Percentiles rank a stretch among this genome's conserved stretches.
Conservation (phyloP, 2,888 invertebrate genomes). For the Perizoma flavofasciatum region DNA sequence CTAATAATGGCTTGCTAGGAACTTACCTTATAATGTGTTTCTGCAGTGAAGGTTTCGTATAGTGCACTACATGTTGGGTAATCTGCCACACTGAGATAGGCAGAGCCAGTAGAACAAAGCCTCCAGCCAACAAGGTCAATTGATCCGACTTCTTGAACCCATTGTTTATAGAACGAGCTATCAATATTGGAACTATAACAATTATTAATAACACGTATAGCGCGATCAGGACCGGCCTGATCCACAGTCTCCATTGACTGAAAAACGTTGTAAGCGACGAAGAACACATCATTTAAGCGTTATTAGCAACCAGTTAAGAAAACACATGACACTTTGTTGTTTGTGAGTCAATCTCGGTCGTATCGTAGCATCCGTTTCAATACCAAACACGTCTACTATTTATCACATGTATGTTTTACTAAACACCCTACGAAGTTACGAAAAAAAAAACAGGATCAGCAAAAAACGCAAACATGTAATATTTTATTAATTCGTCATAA, state of each 20-base stretch:
- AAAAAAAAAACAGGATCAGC: no score
- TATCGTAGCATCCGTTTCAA: background rate
- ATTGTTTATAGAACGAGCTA: conserved; percentile 91
- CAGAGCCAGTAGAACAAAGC: conserved; percentile 95
- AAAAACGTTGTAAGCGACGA: conserved; percentile 64
- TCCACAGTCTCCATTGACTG: conserved; percentile 93
- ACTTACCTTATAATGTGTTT: conserved; percentile 94
- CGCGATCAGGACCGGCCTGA: conserved; percentile 92
- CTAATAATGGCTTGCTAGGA: no score
- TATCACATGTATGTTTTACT: background rate
- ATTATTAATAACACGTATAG: conserved; percentile 92
- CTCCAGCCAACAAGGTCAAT: conserved; percentile 92
- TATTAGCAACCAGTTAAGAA: conserved; percentile 31
- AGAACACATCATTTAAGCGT: conserved; percentile 66
- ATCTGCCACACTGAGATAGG: conserved; percentile 98
- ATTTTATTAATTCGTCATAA: no score
- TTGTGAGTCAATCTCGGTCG: background rate
- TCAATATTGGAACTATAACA: conserved; percentile 92
- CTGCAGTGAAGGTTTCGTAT: conserved; percentile 95
- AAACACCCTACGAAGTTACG: no score
- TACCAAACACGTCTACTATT: background rate
- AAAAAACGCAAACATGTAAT: no score
- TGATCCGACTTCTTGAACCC: conserved; percentile 91
- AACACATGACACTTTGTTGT: conserved; percentile 44
- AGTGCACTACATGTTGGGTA: conserved; percentile 96